Evolutionary conservation across 2,113 vertebrate species (phyloP).

Genomic region (Lycocorax pyrrhopterus): DNA sequence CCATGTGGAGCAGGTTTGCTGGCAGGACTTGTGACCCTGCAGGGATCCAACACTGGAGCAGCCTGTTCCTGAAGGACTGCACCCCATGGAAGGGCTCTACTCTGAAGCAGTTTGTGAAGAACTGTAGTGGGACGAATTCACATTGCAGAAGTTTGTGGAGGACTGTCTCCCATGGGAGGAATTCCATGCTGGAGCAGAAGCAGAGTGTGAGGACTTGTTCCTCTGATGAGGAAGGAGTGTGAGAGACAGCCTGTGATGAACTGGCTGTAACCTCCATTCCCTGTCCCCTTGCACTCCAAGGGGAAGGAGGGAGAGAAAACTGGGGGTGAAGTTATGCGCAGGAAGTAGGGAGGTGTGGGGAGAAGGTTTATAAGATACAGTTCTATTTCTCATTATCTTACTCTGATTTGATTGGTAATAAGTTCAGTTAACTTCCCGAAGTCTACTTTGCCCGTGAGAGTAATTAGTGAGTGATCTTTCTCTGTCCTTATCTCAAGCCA

Average conservation of each 20-base stretch:
- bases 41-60: not conserved
- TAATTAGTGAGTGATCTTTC: not conserved
- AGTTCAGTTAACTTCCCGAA: not conserved
- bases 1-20: not conserved
- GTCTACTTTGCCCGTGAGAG: not conserved
- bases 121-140: rapidly evolving
- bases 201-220: not conserved
- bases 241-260: not conserved
- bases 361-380: not conserved
- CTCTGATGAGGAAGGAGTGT: not conserved
- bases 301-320: not conserved
- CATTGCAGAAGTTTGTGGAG: not conserved
- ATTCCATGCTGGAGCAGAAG: not conserved
- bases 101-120: not conserved
- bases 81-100: not conserved
- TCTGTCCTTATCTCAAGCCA: not conserved
- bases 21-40: not conserved
- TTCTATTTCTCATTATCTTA: not conserved
- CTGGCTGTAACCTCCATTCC: not conserved
- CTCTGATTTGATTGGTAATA: not conserved
- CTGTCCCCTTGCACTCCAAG: not conserved
- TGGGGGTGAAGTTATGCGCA: not conserved
- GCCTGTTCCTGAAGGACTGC: not conserved
- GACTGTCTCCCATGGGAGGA: not conserved
- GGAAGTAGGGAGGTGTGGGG: not conserved